Evolutionary conservation across 2,888 invertebrate species (phyloP).

Genomic region (Apotomis turbidana): DNA sequence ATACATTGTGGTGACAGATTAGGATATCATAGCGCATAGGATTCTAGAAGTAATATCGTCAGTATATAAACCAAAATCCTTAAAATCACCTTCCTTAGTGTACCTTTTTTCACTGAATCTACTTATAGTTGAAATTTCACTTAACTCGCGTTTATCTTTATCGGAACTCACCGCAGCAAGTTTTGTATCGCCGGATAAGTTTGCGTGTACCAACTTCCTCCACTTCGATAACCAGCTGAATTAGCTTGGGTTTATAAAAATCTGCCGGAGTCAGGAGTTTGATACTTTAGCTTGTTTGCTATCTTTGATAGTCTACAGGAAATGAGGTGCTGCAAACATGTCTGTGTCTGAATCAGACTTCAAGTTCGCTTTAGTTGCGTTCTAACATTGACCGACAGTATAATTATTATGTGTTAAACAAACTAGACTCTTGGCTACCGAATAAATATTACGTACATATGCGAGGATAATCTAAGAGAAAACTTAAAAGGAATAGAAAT

Average conservation of each 20-base stretch:
- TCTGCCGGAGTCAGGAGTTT: constrained; percentile 27
- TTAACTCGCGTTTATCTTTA: constrained; percentile 33
- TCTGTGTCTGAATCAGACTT: neutral
- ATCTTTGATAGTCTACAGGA: constrained; percentile 29
- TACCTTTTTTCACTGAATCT: neutral
- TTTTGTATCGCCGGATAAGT: constrained; percentile 31
- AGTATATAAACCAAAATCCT: neutral
- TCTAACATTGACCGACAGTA: neutral
- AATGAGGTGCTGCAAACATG: constrained; percentile 11
- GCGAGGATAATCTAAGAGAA: too few relatives aligned
- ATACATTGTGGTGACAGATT: too few relatives aligned
- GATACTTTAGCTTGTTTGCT: constrained; percentile 18
- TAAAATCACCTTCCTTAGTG: neutral
- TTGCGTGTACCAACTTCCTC: constrained; percentile 50
- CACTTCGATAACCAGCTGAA: constrained; percentile 74
- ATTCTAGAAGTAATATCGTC: neutral
- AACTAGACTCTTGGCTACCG: too few relatives aligned
- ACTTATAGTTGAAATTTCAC: constrained; percentile 20
- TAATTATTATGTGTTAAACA: neutral
- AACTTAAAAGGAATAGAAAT: too few relatives aligned
- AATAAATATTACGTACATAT: too few relatives aligned
- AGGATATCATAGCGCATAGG: too few relatives aligned
- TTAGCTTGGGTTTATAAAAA: constrained; percentile 70
- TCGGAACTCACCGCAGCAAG: constrained; percentile 31
- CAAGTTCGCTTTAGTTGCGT: neutral